These are phyloP conservation scores for Hylaeus anthracinus DNA, from an alignment of 1,140 invertebrate genomes.

Conservation along the genomic window DNA sequence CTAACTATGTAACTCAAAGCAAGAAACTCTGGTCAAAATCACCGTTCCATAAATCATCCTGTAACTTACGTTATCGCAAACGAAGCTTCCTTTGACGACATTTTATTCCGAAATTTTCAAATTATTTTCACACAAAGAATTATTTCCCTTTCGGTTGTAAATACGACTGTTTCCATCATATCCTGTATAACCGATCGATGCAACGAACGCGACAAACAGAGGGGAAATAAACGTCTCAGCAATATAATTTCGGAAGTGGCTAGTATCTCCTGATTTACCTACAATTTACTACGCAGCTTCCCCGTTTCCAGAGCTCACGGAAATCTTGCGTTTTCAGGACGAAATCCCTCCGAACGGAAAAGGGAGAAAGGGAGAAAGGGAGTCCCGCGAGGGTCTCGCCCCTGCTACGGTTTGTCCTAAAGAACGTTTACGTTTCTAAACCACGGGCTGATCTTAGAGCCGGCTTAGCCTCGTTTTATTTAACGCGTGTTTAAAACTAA, in stretches of 20 bases:
- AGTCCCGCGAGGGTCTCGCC: conserved; percentile 29
- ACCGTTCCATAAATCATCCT: no score
- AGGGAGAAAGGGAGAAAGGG: conserved; percentile 18
- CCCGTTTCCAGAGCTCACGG: conserved; percentile 45
- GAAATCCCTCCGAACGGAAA: conserved; percentile 46
- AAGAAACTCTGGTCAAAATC: no score
- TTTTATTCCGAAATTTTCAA: no score
- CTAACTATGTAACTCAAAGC: no score
- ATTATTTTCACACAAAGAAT: no score
- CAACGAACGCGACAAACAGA: not conserved
- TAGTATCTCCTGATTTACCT: conserved; percentile 54
- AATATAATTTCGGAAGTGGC: conserved; percentile 52
- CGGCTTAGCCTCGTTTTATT: conserved; percentile 76
- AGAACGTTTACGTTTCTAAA: conserved; percentile 58
- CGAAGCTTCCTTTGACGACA: no score
- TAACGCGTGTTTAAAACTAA: conserved; percentile 81
- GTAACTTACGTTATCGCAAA: no score
- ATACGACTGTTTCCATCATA: no score
- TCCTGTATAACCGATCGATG: not conserved
- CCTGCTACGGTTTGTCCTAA: conserved; percentile 25
- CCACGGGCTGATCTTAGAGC: conserved; percentile 62
- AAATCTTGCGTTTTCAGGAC: conserved; percentile 50
- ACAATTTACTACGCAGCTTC: conserved; percentile 54
- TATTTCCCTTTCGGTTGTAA: no score
- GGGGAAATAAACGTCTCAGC: not conserved